Evolutionary conservation across 1,140 invertebrate species (phyloP).

Genomic region (Campoletis sonorensis): DNA sequence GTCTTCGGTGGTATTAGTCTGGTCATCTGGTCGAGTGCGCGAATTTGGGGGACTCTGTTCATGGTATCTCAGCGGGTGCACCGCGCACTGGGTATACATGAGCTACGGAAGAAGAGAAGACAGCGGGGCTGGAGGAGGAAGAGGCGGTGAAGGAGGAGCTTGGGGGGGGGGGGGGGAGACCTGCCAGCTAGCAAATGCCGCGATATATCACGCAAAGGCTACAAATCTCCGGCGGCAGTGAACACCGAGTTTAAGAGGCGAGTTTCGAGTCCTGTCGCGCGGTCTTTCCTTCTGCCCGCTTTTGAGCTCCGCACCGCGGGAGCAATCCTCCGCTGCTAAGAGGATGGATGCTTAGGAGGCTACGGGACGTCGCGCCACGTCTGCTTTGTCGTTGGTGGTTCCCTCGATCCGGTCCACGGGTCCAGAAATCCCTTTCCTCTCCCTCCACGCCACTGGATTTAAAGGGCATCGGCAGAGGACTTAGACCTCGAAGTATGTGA

Average conservation of each 20-base stretch:
- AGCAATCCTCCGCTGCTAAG: constrained; percentile 54
- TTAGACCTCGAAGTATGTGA: not conserved
- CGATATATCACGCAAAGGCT: constrained; percentile 65
- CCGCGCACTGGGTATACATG: not conserved
- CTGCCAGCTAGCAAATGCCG: constrained; percentile 47
- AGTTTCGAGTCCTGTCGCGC: constrained; percentile 37
- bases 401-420: constrained; percentile 10
- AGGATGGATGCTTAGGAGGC: constrained; percentile 32
- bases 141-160: too few relatives aligned
- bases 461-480: not conserved
- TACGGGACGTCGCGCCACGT: constrained; percentile 38
- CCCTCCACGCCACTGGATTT: constrained; percentile 32
- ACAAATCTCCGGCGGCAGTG: constrained; percentile 59
- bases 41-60: constrained; percentile 51
- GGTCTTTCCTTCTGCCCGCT: constrained; percentile 8
- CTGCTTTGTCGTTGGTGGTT: constrained; percentile 33
- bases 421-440: not conserved
- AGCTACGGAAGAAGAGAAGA: too few relatives aligned
- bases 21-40: not conserved
- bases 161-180: not conserved
- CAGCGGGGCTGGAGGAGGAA: too few relatives aligned
- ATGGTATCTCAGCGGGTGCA: constrained; percentile 61
- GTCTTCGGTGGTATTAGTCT: constrained; percentile 1
- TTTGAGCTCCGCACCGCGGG: constrained; percentile 36
- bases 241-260: constrained; percentile 40